Conservation (phyloP, 2,888 invertebrate species). For the Autographa pulchrina region DNA sequence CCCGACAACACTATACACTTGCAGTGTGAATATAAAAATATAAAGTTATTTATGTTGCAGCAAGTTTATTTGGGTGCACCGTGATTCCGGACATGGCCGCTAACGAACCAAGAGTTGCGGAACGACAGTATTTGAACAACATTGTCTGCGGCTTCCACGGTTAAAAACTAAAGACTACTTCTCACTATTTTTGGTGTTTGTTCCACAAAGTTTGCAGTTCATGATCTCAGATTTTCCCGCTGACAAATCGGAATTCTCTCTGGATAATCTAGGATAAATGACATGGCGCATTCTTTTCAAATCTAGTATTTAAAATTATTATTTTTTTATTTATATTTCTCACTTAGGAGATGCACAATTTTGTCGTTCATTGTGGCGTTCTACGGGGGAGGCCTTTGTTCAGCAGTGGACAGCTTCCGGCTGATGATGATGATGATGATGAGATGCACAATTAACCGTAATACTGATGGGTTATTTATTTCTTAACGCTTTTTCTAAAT, state of each 20-base stretch:
- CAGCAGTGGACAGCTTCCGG: too few species aligned
- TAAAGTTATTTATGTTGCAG: constrained; percentile 50
- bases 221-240: background rate
- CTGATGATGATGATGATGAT: too few species aligned
- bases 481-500: too few species aligned
- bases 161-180: constrained; percentile 53
- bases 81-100: constrained; percentile 66
- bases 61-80: constrained; percentile 65
- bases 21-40: constrained; percentile 45
- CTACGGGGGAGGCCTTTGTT: too few species aligned
- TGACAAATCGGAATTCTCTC: background rate
- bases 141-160: constrained; percentile 64
- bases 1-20: constrained; percentile 4
- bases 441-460: too few species aligned
- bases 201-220: constrained; percentile 5
- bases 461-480: too few species aligned
- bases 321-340: too few species aligned
- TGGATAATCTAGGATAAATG: background rate
- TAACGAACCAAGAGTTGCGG: constrained; percentile 71
- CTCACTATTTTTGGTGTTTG: constrained; percentile 42
- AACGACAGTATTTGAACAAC: constrained; percentile 70
- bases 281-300: background rate
- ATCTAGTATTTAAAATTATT: too few species aligned
- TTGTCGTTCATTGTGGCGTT: too few species aligned
- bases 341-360: too few species aligned